Conservation (phyloP, 2,113 vertebrate species). For the Cynocephalus volans region DNA sequence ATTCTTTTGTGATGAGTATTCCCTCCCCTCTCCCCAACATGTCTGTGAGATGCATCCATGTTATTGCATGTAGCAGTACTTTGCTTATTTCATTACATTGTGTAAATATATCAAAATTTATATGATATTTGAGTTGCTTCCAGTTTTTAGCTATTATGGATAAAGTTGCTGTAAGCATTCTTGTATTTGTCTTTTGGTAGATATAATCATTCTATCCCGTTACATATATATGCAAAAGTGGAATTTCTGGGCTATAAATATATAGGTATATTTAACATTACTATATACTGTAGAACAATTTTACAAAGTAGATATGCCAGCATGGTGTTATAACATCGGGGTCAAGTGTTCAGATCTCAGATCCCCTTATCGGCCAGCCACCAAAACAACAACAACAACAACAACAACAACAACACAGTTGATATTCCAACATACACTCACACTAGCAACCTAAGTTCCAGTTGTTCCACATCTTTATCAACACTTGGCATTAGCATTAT, state of each 20-base stretch:
- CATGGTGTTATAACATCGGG: too few species aligned
- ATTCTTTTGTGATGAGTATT: neutral
- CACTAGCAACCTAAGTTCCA: neutral
- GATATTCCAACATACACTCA: neutral
- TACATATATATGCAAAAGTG: neutral
- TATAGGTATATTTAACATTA: neutral
- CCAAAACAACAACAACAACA: too few species aligned
- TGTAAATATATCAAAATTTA: neutral
- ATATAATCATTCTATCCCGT: constrained; percentile 10
- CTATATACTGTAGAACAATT: neutral
- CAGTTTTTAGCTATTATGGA: neutral
- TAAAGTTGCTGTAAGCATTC: neutral
- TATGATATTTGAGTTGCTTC: neutral
- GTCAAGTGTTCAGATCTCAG: too few species aligned
- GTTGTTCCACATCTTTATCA: neutral
- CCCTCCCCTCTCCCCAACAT: neutral
- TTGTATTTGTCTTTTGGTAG: neutral
- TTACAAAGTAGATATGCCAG: neutral
- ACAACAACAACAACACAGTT: neutral
- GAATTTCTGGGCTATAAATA: neutral
- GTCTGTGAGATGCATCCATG: neutral
- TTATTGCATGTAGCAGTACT: neutral
- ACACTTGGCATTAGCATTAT: neutral
- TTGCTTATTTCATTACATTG: constrained; percentile 44
- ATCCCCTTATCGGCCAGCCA: too few species aligned